A percentile compares a stretch with the other conserved stretches of the same genome.
Conservation (phyloP, 2,888 invertebrate species). For the Toxonevra muliebris region DNA sequence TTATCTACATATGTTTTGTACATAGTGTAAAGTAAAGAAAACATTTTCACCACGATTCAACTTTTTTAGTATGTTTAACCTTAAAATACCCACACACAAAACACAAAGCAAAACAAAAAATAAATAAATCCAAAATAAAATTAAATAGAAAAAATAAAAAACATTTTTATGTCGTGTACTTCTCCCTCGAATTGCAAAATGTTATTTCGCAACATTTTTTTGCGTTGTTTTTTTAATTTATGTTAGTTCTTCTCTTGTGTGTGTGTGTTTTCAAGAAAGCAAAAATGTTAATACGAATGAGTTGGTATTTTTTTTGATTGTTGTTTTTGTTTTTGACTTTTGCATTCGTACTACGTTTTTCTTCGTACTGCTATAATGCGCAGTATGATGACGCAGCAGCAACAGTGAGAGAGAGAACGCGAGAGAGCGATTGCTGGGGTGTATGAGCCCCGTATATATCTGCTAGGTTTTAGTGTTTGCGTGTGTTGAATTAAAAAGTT, state of each 20-base stretch:
- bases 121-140: neutral
- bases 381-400: conserved; percentile 2
- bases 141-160: neutral
- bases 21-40: neutral
- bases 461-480: neutral
- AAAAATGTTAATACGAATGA: neutral
- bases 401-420: neutral
- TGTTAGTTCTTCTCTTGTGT: conserved; percentile 23
- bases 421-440: neutral
- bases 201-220: conserved; percentile 12
- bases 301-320: neutral
- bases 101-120: no score
- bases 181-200: neutral
- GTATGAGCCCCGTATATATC: neutral
- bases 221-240: conserved; percentile 16
- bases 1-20: neutral
- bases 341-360: conserved; percentile 21
- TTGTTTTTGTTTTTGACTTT: conserved; percentile 28
- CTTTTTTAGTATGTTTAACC: neutral
- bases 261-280: conserved; percentile 28
- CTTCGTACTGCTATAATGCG: conserved; percentile 29
- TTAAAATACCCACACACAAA: neutral
- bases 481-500: conserved; percentile 3
- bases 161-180: neutral
- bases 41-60: neutral